Conservation (phyloP, 2,113 vertebrate genomes). For the Alexandromys fortis region DNA sequence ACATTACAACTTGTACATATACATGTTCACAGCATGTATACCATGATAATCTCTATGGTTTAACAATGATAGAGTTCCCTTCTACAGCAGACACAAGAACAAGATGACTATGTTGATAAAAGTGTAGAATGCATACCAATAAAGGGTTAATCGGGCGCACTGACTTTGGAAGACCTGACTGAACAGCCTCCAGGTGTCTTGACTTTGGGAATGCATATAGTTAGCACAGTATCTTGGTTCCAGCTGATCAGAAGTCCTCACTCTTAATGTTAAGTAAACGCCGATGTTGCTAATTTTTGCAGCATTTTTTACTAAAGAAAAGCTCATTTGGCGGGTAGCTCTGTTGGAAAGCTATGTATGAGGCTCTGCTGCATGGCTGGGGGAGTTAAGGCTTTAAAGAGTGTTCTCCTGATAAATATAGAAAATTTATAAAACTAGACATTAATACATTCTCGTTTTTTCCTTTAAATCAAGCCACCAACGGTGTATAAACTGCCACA, state of each 20-base stretch:
- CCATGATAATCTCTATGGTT: conserved; percentile 80
- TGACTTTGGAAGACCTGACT: neutral
- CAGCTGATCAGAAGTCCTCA: conserved; percentile 71
- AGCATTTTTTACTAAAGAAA: conserved; percentile 77
- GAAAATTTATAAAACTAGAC: conserved; percentile 88
- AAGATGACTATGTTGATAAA: conserved; percentile 70
- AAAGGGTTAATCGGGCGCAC: conserved; percentile 46
- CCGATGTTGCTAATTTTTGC: conserved; percentile 66
- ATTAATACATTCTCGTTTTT: conserved; percentile 80
- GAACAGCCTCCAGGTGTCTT: neutral
- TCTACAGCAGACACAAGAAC: conserved; percentile 86
- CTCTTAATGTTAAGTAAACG: conserved; percentile 70
- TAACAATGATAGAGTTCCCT: conserved; percentile 80
- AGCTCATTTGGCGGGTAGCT: conserved; percentile 88
- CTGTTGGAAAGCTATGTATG: conserved; percentile 80
- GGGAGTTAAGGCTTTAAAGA: conserved; percentile 87
- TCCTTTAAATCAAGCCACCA: conserved; percentile 75
- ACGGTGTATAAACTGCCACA: conserved; percentile 74
- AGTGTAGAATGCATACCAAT: conserved; percentile 32
- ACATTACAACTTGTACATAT: conserved; percentile 88
- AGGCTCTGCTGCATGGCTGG: conserved; percentile 84
- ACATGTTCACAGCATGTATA: conserved; percentile 88
- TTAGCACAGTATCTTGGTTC: conserved; percentile 60
- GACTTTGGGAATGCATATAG: conserved; percentile 58
- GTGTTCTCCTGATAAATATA: conserved; percentile 88